Conservation (phyloP, 1,140 invertebrate species). For the Acromyrmex charruanus region DNA sequence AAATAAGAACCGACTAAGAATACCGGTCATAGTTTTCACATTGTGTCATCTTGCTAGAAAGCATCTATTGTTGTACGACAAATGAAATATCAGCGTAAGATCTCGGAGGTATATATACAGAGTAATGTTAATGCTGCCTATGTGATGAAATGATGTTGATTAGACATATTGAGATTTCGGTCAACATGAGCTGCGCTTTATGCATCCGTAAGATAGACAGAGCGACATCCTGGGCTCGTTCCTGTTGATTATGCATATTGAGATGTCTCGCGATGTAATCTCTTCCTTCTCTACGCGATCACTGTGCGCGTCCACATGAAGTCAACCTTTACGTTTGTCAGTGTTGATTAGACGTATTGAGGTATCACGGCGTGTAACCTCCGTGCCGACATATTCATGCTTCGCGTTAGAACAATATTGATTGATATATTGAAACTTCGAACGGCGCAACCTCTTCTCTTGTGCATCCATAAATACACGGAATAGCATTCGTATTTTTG, state of each 20-base stretch:
- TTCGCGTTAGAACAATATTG: conserved; percentile 5
- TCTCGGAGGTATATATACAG: neutral
- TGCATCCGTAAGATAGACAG: neutral
- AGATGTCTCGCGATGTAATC: conserved; percentile 4
- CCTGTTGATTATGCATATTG: conserved; percentile 8
- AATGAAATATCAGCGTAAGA: neutral
- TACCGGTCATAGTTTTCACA: too few species aligned
- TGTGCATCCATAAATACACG: neutral
- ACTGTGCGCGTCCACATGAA: neutral
- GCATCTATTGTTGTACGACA: too few species aligned
- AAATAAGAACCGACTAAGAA: too few species aligned
- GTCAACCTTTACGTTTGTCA: neutral
- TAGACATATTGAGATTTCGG: conserved; percentile 21
- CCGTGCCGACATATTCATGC: neutral
- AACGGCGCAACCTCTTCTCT: neutral
- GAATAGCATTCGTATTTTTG: neutral
- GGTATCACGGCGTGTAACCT: neutral
- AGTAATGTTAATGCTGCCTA: neutral
- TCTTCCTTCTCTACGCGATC: neutral
- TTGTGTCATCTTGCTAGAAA: too few species aligned
- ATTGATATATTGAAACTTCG: neutral
- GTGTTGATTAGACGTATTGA: conserved; percentile 45
- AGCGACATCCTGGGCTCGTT: neutral
- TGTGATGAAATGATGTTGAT: neutral
- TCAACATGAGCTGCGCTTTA: neutral